Percentiles rank a stretch among this genome's conserved stretches.
These are phyloP conservation scores for Spilosoma lubricipeda DNA, from an alignment of 2,888 invertebrate genomes.

Conservation along the genomic window DNA sequence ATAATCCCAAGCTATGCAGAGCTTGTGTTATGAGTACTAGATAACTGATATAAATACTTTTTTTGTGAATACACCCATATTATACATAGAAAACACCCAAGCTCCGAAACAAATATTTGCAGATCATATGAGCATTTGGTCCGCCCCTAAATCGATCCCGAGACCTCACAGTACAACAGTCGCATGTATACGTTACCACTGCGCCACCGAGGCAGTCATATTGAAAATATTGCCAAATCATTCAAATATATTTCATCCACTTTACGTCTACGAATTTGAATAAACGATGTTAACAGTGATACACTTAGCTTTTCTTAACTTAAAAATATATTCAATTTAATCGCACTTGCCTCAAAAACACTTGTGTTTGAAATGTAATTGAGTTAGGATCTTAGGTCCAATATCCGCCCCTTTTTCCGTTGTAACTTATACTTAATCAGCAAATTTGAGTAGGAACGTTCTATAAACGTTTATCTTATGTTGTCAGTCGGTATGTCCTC, in stretches of 20 bases:
- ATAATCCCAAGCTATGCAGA: too few species aligned
- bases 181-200: too few species aligned
- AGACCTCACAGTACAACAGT: too few species aligned
- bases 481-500: slow-evolving; percentile 45
- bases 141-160: too few species aligned
- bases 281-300: background rate
- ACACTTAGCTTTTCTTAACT: background rate
- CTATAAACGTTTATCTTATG: slow-evolving; percentile 43
- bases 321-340: background rate
- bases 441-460: slow-evolving; percentile 41
- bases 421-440: slow-evolving; percentile 28
- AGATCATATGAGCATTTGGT: too few species aligned
- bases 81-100: too few species aligned
- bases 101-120: too few species aligned
- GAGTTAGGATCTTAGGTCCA: slow-evolving; percentile 27
- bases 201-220: too few species aligned
- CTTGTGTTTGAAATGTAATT: slow-evolving; percentile 18
- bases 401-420: slow-evolving; percentile 25
- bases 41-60: too few species aligned
- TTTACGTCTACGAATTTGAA: background rate
- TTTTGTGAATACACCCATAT: too few species aligned
- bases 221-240: too few species aligned
- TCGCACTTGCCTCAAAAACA: background rate
- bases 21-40: too few species aligned
- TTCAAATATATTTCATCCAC: background rate